A percentile compares a stretch with the other conserved stretches of the same genome.
These are phyloP conservation scores for Leucania comma DNA, from an alignment of 2,888 invertebrate species.

Conservation along the genomic window DNA sequence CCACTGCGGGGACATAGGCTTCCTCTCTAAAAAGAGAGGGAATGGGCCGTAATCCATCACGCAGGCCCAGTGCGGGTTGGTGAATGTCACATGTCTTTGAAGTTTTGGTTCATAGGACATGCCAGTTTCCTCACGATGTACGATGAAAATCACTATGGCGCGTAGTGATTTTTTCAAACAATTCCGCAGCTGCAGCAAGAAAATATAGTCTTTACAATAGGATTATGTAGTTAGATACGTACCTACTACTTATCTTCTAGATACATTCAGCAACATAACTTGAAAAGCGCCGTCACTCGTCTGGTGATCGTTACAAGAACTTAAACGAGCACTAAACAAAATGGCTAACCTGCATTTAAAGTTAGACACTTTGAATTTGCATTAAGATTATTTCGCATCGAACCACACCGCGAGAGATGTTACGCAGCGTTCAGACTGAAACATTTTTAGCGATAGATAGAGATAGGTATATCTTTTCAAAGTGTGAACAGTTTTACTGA, in stretches of 20 bases:
- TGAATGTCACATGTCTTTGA: no score
- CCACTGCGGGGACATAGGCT: no score
- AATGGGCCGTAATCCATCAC: no score
- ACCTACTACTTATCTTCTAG: not conserved
- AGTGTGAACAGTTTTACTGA: not conserved
- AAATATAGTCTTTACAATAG: not conserved
- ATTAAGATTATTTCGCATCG: constrained; percentile 27
- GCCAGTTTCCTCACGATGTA: no score
- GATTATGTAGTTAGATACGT: not conserved
- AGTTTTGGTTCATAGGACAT: no score
- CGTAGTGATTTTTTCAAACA: no score
- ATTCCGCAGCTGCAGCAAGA: not conserved
- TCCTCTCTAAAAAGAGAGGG: no score
- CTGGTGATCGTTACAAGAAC: constrained; percentile 1
- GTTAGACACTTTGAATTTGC: constrained; percentile 33
- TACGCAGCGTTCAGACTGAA: constrained; percentile 17
- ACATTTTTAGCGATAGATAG: no score
- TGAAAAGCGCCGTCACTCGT: constrained; percentile 3
- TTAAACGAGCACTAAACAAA: constrained; percentile 26
- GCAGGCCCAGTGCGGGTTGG: no score
- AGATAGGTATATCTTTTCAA: no score
- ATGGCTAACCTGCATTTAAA: constrained; percentile 31
- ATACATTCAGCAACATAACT: constrained; percentile 23
- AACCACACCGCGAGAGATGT: constrained; percentile 5
- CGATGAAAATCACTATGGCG: no score